Percentiles rank a stretch among this genome's conserved stretches.
Evolutionary conservation across 2,113 vertebrate species (phyloP).

Genomic region (Pseudopipra pipra): DNA sequence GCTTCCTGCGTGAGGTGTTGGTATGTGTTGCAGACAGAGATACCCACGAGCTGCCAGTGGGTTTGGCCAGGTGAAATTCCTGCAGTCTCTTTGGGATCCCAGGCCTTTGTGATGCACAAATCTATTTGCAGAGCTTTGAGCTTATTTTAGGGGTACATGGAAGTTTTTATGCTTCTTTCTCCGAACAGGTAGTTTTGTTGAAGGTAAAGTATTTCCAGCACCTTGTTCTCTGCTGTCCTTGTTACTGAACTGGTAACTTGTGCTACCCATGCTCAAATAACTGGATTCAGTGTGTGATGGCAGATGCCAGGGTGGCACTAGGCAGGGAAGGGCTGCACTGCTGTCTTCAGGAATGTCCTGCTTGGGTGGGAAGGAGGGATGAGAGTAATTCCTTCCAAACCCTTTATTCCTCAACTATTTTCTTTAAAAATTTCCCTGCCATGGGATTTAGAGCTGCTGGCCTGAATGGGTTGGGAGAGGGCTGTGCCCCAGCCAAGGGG

Average conservation of each 20-base stretch:
- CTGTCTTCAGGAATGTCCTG: neutral
- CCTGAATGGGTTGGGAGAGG: neutral
- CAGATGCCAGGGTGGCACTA: neutral
- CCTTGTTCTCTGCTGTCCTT: neutral
- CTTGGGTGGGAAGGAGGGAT: neutral
- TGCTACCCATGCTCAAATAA: neutral
- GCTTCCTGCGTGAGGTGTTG: fast-evolving
- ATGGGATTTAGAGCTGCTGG: neutral
- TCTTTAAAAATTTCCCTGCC: neutral
- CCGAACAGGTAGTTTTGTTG: neutral
- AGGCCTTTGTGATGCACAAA: neutral
- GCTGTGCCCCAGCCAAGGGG: neutral
- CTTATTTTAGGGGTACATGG: neutral
- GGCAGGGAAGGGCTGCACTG: fast-evolving
- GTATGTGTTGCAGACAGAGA: neutral
- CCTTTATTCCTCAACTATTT: neutral
- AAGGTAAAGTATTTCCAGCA: neutral
- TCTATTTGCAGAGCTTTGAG: neutral
- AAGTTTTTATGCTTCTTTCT: neutral
- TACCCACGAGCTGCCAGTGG: neutral
- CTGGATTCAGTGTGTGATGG: fast-evolving
- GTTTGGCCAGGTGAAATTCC: neutral
- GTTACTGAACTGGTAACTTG: fast-evolving
- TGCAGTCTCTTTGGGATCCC: neutral
- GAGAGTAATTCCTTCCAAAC: neutral